Conservation (phyloP, 2,113 vertebrate species). For the Coptodon rendalli region DNA sequence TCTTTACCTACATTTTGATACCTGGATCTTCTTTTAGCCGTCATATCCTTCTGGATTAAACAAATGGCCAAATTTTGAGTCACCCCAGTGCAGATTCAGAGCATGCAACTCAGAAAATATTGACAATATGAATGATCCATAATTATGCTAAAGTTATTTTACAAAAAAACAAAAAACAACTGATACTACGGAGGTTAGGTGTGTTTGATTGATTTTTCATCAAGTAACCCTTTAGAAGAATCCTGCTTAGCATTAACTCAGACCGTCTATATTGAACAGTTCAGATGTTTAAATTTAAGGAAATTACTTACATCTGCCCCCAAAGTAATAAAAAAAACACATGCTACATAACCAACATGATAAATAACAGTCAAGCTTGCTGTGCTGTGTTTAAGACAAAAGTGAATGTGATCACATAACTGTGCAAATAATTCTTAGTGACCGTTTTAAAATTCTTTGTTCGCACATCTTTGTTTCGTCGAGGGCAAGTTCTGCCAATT, state of each 20-base stretch:
- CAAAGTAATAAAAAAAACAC: background rate
- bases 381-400: constrained; percentile 50
- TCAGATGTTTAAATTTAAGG: background rate
- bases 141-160: background rate
- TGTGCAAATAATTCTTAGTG: constrained; percentile 24
- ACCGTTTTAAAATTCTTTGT: background rate
- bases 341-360: constrained; percentile 23
- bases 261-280: background rate
- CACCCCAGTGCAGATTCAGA: background rate
- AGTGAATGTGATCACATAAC: constrained; percentile 10
- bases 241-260: background rate
- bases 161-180: background rate
- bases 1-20: background rate
- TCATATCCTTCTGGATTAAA: background rate
- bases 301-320: background rate
- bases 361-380: constrained; percentile 48
- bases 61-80: background rate
- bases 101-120: background rate
- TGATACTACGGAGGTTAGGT: background rate
- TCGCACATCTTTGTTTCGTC: background rate
- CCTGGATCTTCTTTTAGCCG: background rate
- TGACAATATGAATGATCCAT: background rate
- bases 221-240: background rate
- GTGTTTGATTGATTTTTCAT: background rate
- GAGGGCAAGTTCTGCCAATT: background rate